These are phyloP conservation scores for Grapholita molesta DNA, from an alignment of 1,140 invertebrate species.

Conservation along the genomic window DNA sequence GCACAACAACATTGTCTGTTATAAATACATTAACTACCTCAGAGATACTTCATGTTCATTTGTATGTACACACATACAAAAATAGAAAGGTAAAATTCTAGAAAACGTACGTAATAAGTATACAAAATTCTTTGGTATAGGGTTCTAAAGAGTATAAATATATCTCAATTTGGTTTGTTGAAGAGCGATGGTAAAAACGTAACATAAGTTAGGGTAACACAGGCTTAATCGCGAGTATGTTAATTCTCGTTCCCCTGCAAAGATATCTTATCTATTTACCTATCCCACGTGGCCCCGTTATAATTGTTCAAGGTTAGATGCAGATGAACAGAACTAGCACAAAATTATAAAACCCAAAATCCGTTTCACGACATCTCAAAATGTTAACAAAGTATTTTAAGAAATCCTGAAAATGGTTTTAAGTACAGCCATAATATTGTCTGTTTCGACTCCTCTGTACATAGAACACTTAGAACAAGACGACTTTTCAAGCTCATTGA, in stretches of 20 bases:
- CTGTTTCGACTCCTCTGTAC: background rate
- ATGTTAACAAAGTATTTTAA: conserved; percentile 21
- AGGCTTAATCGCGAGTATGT: too few species aligned
- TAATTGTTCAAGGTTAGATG: background rate
- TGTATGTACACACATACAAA: conserved; percentile 54
- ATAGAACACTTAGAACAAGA: conserved; percentile 51
- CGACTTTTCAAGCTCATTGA: conserved; percentile 37
- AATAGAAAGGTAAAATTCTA: conserved; percentile 31
- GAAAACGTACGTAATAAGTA: background rate
- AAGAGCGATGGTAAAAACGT: background rate
- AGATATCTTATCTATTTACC: background rate
- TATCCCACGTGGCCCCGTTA: background rate
- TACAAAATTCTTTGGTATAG: background rate
- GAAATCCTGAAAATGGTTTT: conserved; percentile 41
- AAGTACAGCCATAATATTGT: conserved; percentile 27
- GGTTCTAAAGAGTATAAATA: background rate
- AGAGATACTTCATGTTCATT: conserved; percentile 7
- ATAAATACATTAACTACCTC: conserved; percentile 27
- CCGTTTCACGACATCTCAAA: conserved; percentile 32
- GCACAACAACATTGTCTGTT: conserved; percentile 41
- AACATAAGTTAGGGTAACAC: background rate
- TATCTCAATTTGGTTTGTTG: background rate
- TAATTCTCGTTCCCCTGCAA: background rate
- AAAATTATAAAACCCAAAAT: conserved; percentile 19
- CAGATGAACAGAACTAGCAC: background rate